Conservation (phyloP, 2,888 invertebrate species). For the Agrilus biguttatus region DNA sequence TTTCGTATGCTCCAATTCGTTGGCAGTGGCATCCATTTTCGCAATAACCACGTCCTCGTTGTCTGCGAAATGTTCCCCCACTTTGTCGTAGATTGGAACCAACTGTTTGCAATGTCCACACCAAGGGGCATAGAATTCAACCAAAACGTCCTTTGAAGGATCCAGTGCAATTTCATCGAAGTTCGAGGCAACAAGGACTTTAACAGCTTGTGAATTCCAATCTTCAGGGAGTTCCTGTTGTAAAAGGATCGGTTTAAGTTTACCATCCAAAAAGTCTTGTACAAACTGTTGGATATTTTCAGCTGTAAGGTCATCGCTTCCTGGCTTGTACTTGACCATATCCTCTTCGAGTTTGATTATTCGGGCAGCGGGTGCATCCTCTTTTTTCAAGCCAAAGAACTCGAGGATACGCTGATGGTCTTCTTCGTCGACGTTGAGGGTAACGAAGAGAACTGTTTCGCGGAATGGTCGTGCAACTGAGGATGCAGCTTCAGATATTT, state of each 20-base stretch:
- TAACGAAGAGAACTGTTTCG: constrained; percentile 86
- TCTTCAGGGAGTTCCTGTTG: constrained; percentile 90
- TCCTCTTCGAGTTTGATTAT: constrained; percentile 92
- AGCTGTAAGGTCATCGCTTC: constrained; percentile 50
- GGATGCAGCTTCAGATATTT: constrained; percentile 56
- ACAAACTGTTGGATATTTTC: constrained; percentile 70
- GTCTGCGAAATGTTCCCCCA: constrained; percentile 72
- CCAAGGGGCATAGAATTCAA: constrained; percentile 99
- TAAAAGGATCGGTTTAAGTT: constrained; percentile 88
- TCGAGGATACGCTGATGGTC: constrained; percentile 96
- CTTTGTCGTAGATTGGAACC: constrained; percentile 89
- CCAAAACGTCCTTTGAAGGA: constrained; percentile 78
- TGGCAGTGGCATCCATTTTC: constrained; percentile 97
- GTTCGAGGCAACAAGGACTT: constrained; percentile 85
- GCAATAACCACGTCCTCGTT: constrained; percentile 76
- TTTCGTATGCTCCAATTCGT: constrained; percentile 93
- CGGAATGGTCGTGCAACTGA: constrained; percentile 80
- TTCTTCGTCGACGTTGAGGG: constrained; percentile 87
- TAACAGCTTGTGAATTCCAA: constrained; percentile 93
- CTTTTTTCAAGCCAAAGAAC: constrained; percentile 93
- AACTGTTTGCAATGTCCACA: constrained; percentile 98
- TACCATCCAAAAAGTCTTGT: constrained; percentile 77
- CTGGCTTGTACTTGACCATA: constrained; percentile 96
- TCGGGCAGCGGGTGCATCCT: constrained; percentile 80
- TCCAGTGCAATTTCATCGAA: constrained; percentile 88